A percentile compares a stretch with the other conserved stretches of the same genome.
Evolutionary conservation across 2,113 vertebrate genomes (phyloP).

Genomic region (Isurus oxyrinchus): DNA sequence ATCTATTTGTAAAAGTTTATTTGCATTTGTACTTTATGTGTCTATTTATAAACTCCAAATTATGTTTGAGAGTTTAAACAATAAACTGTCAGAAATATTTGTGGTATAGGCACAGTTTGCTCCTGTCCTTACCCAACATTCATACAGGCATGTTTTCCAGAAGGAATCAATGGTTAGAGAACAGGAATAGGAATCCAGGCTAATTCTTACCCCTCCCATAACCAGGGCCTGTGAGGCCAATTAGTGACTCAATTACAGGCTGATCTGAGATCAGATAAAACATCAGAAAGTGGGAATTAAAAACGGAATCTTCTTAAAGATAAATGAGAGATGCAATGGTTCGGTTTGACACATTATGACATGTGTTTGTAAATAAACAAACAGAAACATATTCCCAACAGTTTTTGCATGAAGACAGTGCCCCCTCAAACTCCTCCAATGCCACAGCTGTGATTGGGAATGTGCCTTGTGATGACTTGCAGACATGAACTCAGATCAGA

Average conservation of each 20-base stretch:
- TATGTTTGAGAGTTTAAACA: not conserved
- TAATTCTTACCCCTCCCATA: not conserved
- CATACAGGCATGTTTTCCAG: not conserved
- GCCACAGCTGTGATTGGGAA: not conserved
- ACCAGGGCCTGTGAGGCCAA: not conserved
- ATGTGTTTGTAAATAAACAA: not conserved
- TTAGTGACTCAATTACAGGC: not conserved
- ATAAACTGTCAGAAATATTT: not conserved
- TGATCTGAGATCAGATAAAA: not conserved
- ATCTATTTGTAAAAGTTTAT: not conserved
- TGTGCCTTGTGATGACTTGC: slow-evolving; percentile 4
- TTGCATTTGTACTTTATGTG: not conserved
- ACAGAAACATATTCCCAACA: not conserved
- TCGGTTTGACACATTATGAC: not conserved
- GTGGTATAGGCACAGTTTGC: not conserved
- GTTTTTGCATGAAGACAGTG: not conserved
- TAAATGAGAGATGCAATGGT: not conserved
- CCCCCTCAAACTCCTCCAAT: not conserved
- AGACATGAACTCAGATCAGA: slow-evolving; percentile 18
- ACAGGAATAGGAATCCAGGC: not conserved
- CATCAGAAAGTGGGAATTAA: not conserved
- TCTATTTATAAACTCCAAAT: not conserved
- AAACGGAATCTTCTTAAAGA: not conserved
- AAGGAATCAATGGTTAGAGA: not conserved
- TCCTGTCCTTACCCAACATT: not conserved